These are phyloP conservation scores for Neotoma lepida DNA, from an alignment of 2,113 vertebrate species.

Conservation along the genomic window DNA sequence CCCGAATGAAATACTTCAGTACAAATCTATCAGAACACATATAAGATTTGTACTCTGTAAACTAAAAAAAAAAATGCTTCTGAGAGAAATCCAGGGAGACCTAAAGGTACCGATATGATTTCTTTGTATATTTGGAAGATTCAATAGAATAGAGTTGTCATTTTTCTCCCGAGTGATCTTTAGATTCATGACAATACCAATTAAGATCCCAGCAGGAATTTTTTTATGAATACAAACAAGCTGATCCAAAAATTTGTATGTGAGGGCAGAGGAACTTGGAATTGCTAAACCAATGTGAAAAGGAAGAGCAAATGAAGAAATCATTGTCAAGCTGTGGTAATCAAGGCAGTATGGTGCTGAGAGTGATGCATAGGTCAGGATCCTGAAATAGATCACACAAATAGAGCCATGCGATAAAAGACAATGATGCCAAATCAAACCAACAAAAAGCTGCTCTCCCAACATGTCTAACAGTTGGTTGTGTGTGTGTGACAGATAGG, in stretches of 20 bases:
- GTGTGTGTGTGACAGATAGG: not conserved
- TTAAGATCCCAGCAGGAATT: constrained; percentile 36
- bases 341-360: not conserved
- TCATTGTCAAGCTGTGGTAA: constrained; percentile 27
- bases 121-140: constrained; percentile 30
- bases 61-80: constrained; percentile 11
- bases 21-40: constrained; percentile 29
- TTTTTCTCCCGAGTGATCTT: constrained; percentile 36
- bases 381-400: constrained; percentile 11
- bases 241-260: constrained; percentile 19
- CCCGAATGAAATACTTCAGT: constrained; percentile 7
- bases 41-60: constrained; percentile 40
- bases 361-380: not conserved
- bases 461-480: not conserved
- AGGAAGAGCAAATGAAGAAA: constrained; percentile 28
- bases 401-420: constrained; percentile 38
- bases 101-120: constrained; percentile 13
- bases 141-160: constrained; percentile 42
- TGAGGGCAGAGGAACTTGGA: constrained; percentile 11
- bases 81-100: constrained; percentile 20
- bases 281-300: constrained; percentile 41
- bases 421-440: constrained; percentile 27
- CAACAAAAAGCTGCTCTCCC: not conserved
- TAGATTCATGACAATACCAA: not conserved
- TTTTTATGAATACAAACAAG: constrained; percentile 57